These are phyloP conservation scores for Helicolenus hilgendorfi DNA, from an alignment of 2,797 vertebrate genomes.

Conservation along the genomic window DNA sequence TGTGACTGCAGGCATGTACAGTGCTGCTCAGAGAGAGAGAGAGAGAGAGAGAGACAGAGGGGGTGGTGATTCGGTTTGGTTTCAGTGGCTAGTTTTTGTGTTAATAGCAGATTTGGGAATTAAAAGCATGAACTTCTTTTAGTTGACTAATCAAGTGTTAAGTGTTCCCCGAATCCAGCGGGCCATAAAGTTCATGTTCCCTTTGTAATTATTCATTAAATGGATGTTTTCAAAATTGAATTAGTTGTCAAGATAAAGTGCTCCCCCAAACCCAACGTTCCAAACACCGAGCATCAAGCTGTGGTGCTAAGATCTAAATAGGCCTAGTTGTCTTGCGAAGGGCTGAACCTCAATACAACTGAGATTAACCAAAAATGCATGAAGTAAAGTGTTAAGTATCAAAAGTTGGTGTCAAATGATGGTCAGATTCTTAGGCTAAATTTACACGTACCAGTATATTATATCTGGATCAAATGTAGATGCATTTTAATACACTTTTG, in stretches of 20 bases:
- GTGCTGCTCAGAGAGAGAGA: conserved; percentile 9
- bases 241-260: neutral
- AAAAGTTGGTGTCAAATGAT: no score
- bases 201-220: neutral
- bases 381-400: no score
- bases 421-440: neutral
- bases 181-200: neutral
- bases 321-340: neutral
- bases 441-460: no score
- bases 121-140: neutral
- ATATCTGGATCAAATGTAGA: no score
- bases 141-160: neutral
- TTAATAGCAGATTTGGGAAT: neutral
- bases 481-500: neutral
- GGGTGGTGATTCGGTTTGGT: neutral
- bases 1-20: conserved; percentile 77
- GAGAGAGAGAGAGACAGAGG: neutral
- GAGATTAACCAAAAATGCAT: neutral
- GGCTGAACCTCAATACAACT: neutral
- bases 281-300: neutral
- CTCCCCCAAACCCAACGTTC: neutral
- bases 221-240: neutral
- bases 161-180: neutral
- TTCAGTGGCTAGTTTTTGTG: neutral
- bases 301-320: neutral